Percentiles rank a stretch among this genome's conserved stretches.
These are phyloP conservation scores for Pseudanteris insignis DNA, from an alignment of 2,888 invertebrate species.

Conservation along the genomic window DNA sequence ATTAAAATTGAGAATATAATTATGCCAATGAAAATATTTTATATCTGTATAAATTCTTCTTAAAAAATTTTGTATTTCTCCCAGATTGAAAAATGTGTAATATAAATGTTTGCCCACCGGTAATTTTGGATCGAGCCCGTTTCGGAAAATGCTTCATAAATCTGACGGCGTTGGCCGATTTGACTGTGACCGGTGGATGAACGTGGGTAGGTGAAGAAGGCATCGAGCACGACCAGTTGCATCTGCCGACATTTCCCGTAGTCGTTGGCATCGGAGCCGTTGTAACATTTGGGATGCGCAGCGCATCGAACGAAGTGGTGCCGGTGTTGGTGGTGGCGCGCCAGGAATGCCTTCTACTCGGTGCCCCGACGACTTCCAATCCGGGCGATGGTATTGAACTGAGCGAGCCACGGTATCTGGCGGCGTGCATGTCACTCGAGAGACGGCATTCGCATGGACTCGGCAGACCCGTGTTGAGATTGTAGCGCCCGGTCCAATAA, in stretches of 20 bases:
- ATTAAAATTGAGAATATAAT: too few relatives aligned
- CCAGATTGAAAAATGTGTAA: too few relatives aligned
- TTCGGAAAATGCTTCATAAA: slow-evolving; percentile 54
- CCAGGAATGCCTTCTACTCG: slow-evolving; percentile 63
- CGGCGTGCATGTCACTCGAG: slow-evolving; percentile 60
- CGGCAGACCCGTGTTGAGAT: slow-evolving; percentile 55
- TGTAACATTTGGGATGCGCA: slow-evolving; percentile 54
- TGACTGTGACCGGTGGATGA: slow-evolving; percentile 53
- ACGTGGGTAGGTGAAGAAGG: slow-evolving; percentile 68
- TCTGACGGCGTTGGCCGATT: slow-evolving; percentile 43
- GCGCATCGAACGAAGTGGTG: slow-evolving; percentile 62
- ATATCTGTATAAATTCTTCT: too few relatives aligned
- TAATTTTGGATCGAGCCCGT: slow-evolving; percentile 63
- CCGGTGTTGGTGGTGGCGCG: slow-evolving; percentile 50
- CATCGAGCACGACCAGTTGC: slow-evolving; percentile 67
- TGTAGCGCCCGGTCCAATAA: slow-evolving; percentile 56
- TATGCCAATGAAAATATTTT: too few relatives aligned
- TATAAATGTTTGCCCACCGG: too few relatives aligned
- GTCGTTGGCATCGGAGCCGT: slow-evolving; percentile 53
- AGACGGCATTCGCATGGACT: slow-evolving; percentile 64
- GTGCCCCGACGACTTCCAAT: slow-evolving; percentile 57
- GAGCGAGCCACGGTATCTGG: slow-evolving; percentile 63
- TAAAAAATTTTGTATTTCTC: too few relatives aligned
- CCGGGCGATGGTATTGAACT: slow-evolving; percentile 64
- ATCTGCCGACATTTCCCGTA: slow-evolving; percentile 50